These are phyloP conservation scores for Megalurothrips usitatus DNA, from an alignment of 2,888 invertebrate species.

Conservation along the genomic window DNA sequence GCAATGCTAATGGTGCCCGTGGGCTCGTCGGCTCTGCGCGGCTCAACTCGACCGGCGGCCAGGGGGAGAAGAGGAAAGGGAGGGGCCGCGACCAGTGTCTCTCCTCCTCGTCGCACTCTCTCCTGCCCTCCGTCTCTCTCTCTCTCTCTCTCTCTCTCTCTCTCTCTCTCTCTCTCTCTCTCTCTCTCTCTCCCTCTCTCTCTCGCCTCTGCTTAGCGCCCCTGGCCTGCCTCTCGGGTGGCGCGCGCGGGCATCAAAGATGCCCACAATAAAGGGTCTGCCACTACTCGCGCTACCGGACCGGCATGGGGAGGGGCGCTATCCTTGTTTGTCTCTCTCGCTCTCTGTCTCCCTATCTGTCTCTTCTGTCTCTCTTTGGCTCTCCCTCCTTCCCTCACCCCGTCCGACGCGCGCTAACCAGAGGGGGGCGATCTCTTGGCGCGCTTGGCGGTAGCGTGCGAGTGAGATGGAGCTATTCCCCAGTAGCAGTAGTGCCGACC, in stretches of 20 bases:
- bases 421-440: too few relatives aligned
- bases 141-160: conserved; percentile 18
- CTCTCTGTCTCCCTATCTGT: neutral
- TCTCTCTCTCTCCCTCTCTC: conserved; percentile 2
- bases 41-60: conserved; percentile 36
- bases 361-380: neutral
- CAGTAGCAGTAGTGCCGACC: too few relatives aligned
- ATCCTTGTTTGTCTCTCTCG: neutral
- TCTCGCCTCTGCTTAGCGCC: neutral
- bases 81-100: neutral
- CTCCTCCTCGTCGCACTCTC: neutral
- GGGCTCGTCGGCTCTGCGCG: conserved; percentile 34
- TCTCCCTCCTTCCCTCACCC: neutral
- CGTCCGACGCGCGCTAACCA: too few relatives aligned
- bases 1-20: conserved; percentile 22
- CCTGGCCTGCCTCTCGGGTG: too few relatives aligned
- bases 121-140: neutral
- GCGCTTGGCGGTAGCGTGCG: too few relatives aligned
- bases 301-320: too few relatives aligned
- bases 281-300: too few relatives aligned
- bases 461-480: too few relatives aligned
- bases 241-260: too few relatives aligned
- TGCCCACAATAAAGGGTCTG: too few relatives aligned
- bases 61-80: conserved; percentile 31
- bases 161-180: conserved; percentile 1